Base-by-base conservation (phyloP, 37 sponge, comb jelly and placozoan species). In the Halisarca cf. caerulea region DNA sequence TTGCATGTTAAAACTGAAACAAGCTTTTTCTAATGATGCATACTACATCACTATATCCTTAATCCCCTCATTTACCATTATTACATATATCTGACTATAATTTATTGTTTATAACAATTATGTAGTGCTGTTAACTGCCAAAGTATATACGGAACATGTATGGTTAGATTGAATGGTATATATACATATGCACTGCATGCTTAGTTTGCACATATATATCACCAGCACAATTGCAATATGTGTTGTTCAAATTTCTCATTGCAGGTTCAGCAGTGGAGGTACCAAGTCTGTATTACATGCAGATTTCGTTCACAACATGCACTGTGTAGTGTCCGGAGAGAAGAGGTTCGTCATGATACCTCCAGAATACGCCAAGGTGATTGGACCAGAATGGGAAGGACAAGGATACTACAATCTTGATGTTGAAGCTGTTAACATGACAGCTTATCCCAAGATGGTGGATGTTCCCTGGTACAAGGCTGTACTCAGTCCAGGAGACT, bases 251-350 rank as follows among this genome's bases (percentile, higher is more conserved):
- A n/a, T n/a, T n/a, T n/a, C n/a, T n/a, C n/a, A n/a, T n/a, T 78
- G 8, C 80, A 87, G 88, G 88, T 90, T 94, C 75, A 94, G 94
- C 81, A 94, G 89, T 88, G 94, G 94, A 35, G 94, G 94, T 17
- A 94, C 94, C 25, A 90, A 88, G 66, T 84, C 85, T 24, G 94
- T 94, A 35, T 83, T 94, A 9, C 94, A 94, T 75, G 75, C 88
- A 8, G 94, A 94, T 41, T 66, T 78, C 40, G 62, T 45, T 36
- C 88, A 94, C 58, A 94, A 94, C 75, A 69, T 94, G 18, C 90
- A 94, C 79, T 94, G 94, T 79, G 70, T 94, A 30, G 85, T 88
- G 53, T 78, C 79, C 70, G 94, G 94, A 1, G 6, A 42, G 59
- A 94, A 94, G 79, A 83, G 81, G 80, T 87, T 94, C 39, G 71